Evolutionary conservation across 2,888 invertebrate species (phyloP).

Genomic region (Cryptosula pallasiana): DNA sequence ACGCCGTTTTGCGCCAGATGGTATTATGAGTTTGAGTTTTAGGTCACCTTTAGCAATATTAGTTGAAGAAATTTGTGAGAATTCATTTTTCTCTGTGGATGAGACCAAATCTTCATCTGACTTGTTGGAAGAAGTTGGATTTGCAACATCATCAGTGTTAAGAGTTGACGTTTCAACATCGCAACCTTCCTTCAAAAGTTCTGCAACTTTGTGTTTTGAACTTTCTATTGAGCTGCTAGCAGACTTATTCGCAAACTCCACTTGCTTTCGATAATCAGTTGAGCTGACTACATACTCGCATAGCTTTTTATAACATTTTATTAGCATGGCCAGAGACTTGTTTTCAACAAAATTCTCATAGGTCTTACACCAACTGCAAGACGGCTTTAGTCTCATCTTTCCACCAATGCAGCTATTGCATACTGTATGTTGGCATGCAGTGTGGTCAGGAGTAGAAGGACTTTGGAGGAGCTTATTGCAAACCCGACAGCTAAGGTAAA

Average conservation of each 20-base stretch:
- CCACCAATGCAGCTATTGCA: slow-evolving; percentile 79
- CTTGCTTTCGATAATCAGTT: background rate
- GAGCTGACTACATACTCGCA: slow-evolving; percentile 72
- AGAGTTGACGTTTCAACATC: background rate
- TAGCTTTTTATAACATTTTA: slow-evolving; percentile 82
- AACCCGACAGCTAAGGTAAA: slow-evolving; percentile 81
- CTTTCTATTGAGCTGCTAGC: background rate
- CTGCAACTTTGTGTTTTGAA: background rate
- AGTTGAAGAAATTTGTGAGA: background rate
- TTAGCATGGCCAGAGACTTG: slow-evolving; percentile 70
- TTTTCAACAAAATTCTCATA: slow-evolving; percentile 77
- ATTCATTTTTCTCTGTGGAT: background rate
- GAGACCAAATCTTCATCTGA: background rate
- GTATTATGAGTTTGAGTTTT: background rate
- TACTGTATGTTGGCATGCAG: slow-evolving; percentile 79
- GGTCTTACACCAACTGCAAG: slow-evolving; percentile 79
- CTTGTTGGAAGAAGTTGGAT: background rate
- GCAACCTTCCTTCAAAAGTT: background rate
- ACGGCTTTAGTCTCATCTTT: slow-evolving; percentile 75
- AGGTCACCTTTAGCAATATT: background rate
- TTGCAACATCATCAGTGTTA: background rate
- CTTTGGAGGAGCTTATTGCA: slow-evolving; percentile 77
- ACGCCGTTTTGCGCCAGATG: background rate
- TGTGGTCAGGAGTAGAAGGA: slow-evolving; percentile 71
- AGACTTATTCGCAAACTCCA: background rate